Evolutionary conservation across 1,140 invertebrate genomes (phyloP).

Genomic region (Brachionus paranguensis): DNA sequence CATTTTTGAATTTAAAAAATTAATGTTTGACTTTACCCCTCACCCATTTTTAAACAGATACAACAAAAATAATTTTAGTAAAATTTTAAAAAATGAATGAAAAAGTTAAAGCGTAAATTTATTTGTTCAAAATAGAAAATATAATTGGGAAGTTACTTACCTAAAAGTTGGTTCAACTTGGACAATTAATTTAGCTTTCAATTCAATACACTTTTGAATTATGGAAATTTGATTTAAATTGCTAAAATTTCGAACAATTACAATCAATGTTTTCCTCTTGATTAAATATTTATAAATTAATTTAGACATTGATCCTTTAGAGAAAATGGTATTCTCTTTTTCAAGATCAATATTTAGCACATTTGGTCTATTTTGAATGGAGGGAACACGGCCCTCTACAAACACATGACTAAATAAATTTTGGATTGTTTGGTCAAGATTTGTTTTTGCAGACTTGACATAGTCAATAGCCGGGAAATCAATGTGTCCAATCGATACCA

Average conservation of each 20-base stretch:
- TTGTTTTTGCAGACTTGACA: background rate
- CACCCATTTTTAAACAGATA: too few relatives aligned
- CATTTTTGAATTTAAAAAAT: too few relatives aligned
- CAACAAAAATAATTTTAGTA: too few relatives aligned
- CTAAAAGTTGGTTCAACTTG: background rate
- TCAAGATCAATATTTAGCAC: background rate
- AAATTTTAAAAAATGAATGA: background rate
- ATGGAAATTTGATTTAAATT: background rate
- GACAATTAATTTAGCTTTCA: background rate
- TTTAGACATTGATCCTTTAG: background rate
- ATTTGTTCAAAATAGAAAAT: background rate
- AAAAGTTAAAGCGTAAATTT: too few relatives aligned
- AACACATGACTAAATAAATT: background rate
- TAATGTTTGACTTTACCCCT: too few relatives aligned
- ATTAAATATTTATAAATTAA: background rate
- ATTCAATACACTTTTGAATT: background rate
- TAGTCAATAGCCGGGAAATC: background rate
- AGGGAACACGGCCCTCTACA: background rate
- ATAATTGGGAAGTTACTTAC: background rate
- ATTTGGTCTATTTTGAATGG: background rate
- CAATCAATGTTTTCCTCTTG: background rate
- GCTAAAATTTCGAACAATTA: background rate
- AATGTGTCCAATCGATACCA: background rate
- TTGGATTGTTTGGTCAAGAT: background rate
- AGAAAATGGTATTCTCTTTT: background rate